Evolutionary conservation across 2,888 invertebrate genomes (phyloP), one percentile per base, ranked within the genome.

Genomic region (Oligia fasciuncula): DNA sequence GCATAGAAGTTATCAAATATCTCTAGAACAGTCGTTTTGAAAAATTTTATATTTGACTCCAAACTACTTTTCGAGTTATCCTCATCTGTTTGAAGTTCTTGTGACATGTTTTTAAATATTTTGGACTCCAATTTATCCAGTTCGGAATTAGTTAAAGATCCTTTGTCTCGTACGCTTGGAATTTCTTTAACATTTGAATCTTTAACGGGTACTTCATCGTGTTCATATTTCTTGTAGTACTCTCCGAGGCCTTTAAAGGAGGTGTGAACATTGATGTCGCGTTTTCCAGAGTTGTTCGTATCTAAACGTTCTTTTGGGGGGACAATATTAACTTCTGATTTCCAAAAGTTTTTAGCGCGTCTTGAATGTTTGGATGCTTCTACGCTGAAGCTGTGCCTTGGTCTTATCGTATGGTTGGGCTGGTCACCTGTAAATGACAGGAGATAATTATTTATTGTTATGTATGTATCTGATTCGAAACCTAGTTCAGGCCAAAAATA

Each of bases 1-100:
- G 91, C 86, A 80, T 95, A 92, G 83, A 96, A 96, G 67, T 93
- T 95, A 51, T 95, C 94, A 72, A 96, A 96, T 70, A 97, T 95
- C 79, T 95, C 93, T 85, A 94, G 93, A 0, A 96, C 95, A 0
- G 95, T 95, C 0, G 91, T 92, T 90, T 92, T 96, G 80, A 96
- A 95, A 75, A 95, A 92, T 86, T 95, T 94, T 3, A 96, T 93
- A 63, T 95, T 94, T 0, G 94, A 94, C n/a, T 96, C 96, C 13
- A 95, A 90, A 71, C 92, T 93, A 79, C 87, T 89, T 14, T 88
- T 76, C 0, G 94, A 93, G 29, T 85, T 90, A 46, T 92, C 91
- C 5, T 94, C 92, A 51, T 72, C 29, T 0, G 92, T 93, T 84
- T 93, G 92, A 11, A 95, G 85, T 77, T 95, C 94, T 81, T 93